Base-by-base conservation (phyloP, 2,888 invertebrate species). In the Chymomyza amoena region DNA sequence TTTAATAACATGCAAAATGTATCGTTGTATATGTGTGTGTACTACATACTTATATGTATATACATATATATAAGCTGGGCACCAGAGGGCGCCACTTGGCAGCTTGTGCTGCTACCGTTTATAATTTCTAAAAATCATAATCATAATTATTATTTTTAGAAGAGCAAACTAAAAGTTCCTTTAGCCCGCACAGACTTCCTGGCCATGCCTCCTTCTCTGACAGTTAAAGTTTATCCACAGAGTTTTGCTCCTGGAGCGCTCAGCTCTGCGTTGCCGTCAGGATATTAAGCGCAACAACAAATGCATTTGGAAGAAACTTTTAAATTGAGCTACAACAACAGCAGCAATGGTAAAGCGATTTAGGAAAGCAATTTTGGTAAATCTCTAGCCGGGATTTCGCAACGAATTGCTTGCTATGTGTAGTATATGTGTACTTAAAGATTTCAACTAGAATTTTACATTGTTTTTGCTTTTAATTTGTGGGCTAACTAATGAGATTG, bases 71-170 rank as follows among this genome's bases (percentile, higher is more conserved):
- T 36, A 36, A 36, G 36, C 36, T 9, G 59, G 39, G 36, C 64
- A 66, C 69, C 20, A 52, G 15, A 32, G 52, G 65, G 54, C 56
- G 66, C 61, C 59, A 61, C 62, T 62, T 72, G 64, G 68, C 50
- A 57, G 50, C 68, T 60, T 56, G 63, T 51, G 68, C 67, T 65
- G 51, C 61, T 52, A 65, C 66, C 61, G 64, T 39, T 18, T 70
- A 73, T 71, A 73, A 73, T 79, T 73, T 72, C 74, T 64, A 73
- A 79, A 78, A 81, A 84, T 80, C 72, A 81, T 79, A 75, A 76
- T 79, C 78, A 82, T 84, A 81, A 86, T 84, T 86, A 82, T 84
- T 82, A 84, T 87, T 87, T 32, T 82, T 80, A 70, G 64, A 68
- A 73, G 72, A 73, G 73, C 66, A 80, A 84, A 79, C 85, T 71